Conservation (phyloP, 2,113 vertebrate species). For the Hyaena hyaena region DNA sequence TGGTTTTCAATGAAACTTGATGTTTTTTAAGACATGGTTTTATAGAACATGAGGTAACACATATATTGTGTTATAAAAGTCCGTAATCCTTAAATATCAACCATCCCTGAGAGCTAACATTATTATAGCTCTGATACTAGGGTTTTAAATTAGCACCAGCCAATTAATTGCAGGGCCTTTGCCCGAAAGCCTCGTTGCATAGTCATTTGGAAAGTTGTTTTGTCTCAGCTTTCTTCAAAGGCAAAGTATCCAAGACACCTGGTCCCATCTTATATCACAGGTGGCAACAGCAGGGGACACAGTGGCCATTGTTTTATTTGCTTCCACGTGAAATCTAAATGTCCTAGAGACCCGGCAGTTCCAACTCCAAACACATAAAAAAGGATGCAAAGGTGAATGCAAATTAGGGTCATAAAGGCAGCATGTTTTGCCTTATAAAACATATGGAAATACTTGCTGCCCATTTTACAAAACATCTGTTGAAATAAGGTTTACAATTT, state of each 20-base stretch:
- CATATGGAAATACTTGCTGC: conserved; percentile 63
- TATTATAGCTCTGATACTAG: neutral
- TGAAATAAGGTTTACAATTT: conserved; percentile 45
- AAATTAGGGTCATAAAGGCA: conserved; percentile 25
- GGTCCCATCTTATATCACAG: neutral
- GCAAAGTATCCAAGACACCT: neutral
- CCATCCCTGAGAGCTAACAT: neutral
- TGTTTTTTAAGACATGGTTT: conserved; percentile 4
- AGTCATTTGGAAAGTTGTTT: conserved; percentile 34
- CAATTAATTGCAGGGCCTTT: neutral
- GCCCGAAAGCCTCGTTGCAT: neutral
- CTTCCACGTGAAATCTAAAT: neutral
- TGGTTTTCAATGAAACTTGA: neutral
- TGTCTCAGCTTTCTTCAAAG: conserved; percentile 13
- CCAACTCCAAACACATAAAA: neutral
- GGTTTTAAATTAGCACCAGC: conserved; percentile 31
- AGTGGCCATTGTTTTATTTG: neutral
- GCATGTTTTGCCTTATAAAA: conserved; percentile 48
- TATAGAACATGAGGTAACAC: neutral
- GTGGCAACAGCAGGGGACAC: neutral
- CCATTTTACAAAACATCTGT: conserved; percentile 23
- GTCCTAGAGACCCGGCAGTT: neutral
- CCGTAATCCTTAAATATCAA: neutral
- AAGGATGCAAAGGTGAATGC: conserved; percentile 68
- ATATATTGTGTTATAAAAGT: neutral